phyloP scores from a whole-genome alignment of 2,888 invertebrate species.

The Agriopis marginaria region DNA sequence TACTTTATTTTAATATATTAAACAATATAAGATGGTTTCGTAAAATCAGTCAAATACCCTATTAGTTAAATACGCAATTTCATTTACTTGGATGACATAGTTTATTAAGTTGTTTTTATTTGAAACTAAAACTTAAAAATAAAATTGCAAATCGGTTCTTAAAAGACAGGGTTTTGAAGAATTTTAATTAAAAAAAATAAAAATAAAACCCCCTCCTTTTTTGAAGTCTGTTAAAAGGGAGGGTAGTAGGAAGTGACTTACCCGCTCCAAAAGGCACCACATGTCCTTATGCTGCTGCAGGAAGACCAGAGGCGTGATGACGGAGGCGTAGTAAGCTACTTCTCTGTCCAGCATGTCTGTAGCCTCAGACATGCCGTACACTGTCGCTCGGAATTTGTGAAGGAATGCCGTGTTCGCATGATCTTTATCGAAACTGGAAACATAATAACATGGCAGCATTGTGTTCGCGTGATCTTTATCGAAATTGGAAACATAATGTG shows the following conservation, averaged over 20 bases:
- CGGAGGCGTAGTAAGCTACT: slow-evolving; percentile 71
- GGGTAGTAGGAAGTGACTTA: slow-evolving; percentile 41
- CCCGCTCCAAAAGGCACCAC: slow-evolving; percentile 77
- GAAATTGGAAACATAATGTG: slow-evolving; percentile 56
- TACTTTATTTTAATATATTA: no score
- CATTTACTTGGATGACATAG: no score
- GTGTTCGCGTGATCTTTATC: slow-evolving; percentile 73
- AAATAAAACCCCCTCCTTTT: no score
- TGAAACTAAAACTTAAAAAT: no score
- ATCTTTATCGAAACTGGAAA: slow-evolving; percentile 71
- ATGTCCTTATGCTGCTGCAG: slow-evolving; percentile 73
- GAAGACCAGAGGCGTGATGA: slow-evolving; percentile 71
- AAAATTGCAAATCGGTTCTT: no score
- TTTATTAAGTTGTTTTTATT: no score
- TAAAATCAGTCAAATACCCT: no score
- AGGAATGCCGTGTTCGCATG: slow-evolving; percentile 72
- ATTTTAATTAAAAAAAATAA: no score
- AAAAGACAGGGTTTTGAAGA: no score
- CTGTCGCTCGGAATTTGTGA: slow-evolving; percentile 68
- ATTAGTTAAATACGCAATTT: no score
- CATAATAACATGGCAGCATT: background rate
- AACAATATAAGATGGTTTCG: no score
- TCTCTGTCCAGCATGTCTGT: slow-evolving; percentile 70
- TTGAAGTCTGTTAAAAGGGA: background rate
- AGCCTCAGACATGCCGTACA: slow-evolving; percentile 69